phyloP scores from a whole-genome alignment of 2,113 vertebrate genomes.

The Seriola aureovittata region DNA sequence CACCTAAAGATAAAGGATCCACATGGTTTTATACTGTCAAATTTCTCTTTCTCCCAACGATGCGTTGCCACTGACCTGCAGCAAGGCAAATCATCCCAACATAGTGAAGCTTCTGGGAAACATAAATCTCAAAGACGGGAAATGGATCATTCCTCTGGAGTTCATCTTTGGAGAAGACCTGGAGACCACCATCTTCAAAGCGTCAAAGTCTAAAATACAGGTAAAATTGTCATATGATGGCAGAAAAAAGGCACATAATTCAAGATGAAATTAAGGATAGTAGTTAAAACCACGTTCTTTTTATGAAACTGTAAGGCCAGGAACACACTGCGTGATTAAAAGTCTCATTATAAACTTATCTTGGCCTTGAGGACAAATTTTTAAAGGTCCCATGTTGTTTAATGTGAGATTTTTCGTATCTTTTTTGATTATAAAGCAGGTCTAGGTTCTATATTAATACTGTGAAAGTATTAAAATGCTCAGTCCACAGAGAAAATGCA shows the following conservation, averaged over 20 bases:
- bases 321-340: background rate
- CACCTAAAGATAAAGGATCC: background rate
- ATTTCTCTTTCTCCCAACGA: conserved; percentile 5
- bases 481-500: too few relatives aligned
- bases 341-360: background rate
- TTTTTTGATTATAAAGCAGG: too few relatives aligned
- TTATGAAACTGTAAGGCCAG: background rate
- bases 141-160: conserved; percentile 84
- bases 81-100: conserved; percentile 78
- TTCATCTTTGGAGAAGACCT: conserved; percentile 84
- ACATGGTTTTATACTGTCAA: background rate
- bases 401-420: too few relatives aligned
- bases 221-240: conserved; percentile 45
- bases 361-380: too few relatives aligned
- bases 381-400: too few relatives aligned
- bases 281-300: background rate
- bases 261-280: background rate
- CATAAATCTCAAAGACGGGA: conserved; percentile 70
- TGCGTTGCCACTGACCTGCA: conserved; percentile 30
- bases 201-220: conserved; percentile 79
- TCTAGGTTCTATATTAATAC: too few relatives aligned
- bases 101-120: conserved; percentile 82
- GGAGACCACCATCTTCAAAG: conserved; percentile 82
- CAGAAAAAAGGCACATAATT: background rate
- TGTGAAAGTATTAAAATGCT: too few relatives aligned